phyloP scores from a whole-genome alignment of 2,797 vertebrate species.

The Sarcoramphus papa region DNA sequence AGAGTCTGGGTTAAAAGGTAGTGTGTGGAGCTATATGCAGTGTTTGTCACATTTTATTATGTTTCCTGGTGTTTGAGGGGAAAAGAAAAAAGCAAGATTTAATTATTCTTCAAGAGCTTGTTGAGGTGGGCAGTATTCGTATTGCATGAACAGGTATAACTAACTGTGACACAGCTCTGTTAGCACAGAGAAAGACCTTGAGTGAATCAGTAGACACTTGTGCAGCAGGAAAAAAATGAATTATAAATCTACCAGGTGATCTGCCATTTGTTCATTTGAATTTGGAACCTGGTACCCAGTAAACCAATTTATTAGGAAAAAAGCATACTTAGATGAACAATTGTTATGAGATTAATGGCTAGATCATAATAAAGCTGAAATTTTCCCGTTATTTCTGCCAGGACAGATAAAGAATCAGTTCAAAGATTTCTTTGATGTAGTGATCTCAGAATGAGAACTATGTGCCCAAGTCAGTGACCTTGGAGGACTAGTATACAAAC shows the following conservation, averaged over 20 bases:
- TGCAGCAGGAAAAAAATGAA: not conserved
- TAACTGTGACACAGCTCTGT: not conserved
- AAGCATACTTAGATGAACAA: not conserved
- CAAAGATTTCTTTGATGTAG: not conserved
- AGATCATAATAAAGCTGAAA: not conserved
- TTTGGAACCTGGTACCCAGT: not conserved
- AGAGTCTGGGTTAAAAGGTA: not conserved
- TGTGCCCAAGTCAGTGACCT: not conserved
- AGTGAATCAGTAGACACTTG: not conserved
- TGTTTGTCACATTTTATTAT: not conserved
- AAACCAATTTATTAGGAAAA: not conserved
- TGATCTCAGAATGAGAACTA: not conserved
- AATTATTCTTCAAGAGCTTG: not conserved
- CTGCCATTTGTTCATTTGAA: not conserved
- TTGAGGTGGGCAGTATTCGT: not conserved
- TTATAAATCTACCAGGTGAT: not conserved
- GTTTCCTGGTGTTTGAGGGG: not conserved
- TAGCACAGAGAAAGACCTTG: not conserved
- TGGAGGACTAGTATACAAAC: not conserved
- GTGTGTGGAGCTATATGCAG: rapidly evolving
- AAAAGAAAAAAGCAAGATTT: not conserved
- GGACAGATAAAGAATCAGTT: not conserved
- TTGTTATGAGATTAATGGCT: not conserved
- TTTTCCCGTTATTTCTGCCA: not conserved
- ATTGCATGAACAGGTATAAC: not conserved